phyloP scores from a whole-genome alignment of 2,797 vertebrate species.

The Alfaro cultratus region DNA sequence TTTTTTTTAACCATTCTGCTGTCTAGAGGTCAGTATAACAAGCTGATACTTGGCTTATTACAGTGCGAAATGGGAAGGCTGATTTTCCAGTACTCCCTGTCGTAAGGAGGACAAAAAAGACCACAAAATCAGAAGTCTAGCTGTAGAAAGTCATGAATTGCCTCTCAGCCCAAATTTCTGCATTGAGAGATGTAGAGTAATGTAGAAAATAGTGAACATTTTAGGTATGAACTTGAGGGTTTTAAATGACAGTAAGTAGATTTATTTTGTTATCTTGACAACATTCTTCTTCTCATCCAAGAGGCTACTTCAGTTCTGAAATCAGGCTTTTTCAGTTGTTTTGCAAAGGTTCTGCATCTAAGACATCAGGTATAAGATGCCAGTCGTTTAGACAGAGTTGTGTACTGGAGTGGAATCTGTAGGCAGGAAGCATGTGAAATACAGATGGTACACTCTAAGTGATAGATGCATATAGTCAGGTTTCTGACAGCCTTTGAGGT shows the following conservation, averaged over 20 bases:
- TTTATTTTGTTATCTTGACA: background rate
- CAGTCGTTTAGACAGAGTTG: slow-evolving; percentile 24
- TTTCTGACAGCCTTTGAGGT: slow-evolving; percentile 47
- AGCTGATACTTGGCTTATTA: background rate
- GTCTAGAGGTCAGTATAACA: background rate
- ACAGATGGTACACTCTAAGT: slow-evolving; percentile 60
- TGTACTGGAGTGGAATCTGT: slow-evolving; percentile 45
- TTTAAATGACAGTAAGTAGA: background rate
- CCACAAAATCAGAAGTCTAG: background rate
- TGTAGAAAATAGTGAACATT: background rate
- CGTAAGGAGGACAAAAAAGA: background rate
- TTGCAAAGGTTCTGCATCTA: slow-evolving; percentile 34
- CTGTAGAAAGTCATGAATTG: background rate
- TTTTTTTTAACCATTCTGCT: background rate
- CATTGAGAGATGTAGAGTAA: too few species aligned
- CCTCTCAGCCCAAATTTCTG: background rate
- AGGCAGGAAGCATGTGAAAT: slow-evolving; percentile 42
- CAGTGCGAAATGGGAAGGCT: background rate
- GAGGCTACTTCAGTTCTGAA: background rate
- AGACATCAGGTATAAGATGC: slow-evolving; percentile 50
- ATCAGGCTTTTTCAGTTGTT: slow-evolving; percentile 8
- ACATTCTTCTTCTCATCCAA: background rate
- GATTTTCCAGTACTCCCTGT: background rate
- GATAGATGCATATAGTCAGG: slow-evolving; percentile 47
- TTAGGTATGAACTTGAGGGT: background rate